Evolutionary conservation across 2,888 invertebrate genomes (phyloP), one percentile per base, ranked within the genome.

Genomic region (Charanyca ferruginea): DNA sequence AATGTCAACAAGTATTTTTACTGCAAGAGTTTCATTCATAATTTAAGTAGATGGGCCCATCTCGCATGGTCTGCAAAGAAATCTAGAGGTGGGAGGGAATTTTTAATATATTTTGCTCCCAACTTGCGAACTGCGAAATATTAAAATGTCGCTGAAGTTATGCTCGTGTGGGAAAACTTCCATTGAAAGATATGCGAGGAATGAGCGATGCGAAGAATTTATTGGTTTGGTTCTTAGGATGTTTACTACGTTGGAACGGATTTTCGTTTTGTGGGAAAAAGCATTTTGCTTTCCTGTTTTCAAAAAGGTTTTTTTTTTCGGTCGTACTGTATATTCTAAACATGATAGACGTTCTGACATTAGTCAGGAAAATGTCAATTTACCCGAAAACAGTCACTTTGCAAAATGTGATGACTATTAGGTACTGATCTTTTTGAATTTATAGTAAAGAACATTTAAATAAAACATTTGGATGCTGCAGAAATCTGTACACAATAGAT

Each of bases 141-240:
- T 88, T 87, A 88, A 88, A 88, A 88, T 84, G 84, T 83, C 82
- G 78, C 77, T 71, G 48, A 75, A 87, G 87, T 83, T 86, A 86
- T 85, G 83, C 78, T 63, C 81, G 83, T 77, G 55, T 41, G 59
- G 61, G 66, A 65, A 52, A 64, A 55, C 25, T 22, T 77, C 68
- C 68, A 80, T 60, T 57, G 52, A 35, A 60, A 63, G 80, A 76
- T 77, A 75, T 71, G 62, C 64, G 60, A 60, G 35, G 35, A 44
- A 62, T 61, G 38, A 55, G 44, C 44, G 25, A 79, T 18, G 44
- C 58, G 52, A 57, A 32, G 13, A 53, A 54, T 69, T 71, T 68
- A 60, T 66, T 60, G 42, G 52, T 20, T 23, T 52, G 23, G 23
- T 59, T 66, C 41, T 25, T 22, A 28, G 7, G 16, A 54, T 38